Conservation (phyloP, 2,797 vertebrate genomes). For the Pygocentrus nattereri region DNA sequence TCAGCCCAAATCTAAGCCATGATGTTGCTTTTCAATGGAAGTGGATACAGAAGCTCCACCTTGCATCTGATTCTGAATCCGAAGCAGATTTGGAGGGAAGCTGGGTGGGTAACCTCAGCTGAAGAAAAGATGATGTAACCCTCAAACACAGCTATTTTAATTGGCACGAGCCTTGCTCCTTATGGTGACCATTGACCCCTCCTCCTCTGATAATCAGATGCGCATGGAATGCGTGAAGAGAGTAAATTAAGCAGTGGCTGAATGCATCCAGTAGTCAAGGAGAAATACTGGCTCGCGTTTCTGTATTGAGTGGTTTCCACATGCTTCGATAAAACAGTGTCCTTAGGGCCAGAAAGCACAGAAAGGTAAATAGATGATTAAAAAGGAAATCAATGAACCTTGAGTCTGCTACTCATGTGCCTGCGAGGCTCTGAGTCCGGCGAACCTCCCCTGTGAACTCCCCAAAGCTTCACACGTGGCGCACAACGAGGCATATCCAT, state of each 20-base stretch:
- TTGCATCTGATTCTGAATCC: too few species aligned
- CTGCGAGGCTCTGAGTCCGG: background rate
- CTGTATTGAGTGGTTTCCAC: background rate
- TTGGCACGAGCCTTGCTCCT: slow-evolving; percentile 23
- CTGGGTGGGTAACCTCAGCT: too few species aligned
- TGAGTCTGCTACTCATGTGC: slow-evolving; percentile 62
- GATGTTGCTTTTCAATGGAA: too few species aligned
- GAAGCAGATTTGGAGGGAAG: too few species aligned
- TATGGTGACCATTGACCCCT: slow-evolving; percentile 35
- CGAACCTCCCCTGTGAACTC: background rate
- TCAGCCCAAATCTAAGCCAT: too few species aligned
- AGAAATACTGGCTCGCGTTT: slow-evolving; percentile 38
- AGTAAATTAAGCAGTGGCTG: slow-evolving; percentile 38
- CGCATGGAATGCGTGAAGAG: slow-evolving; percentile 3
- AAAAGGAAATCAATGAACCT: slow-evolving; percentile 69
- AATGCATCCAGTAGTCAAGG: background rate
- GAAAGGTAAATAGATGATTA: background rate
- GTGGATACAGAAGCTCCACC: too few species aligned
- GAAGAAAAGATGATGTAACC: slow-evolving; percentile 13
- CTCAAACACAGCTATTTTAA: slow-evolving; percentile 9
- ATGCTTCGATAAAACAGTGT: slow-evolving; percentile 44
- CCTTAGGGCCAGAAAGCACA: slow-evolving; percentile 62
- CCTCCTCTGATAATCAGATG: slow-evolving; percentile 24
- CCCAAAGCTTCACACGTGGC: background rate
- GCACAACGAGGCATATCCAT: background rate